Conservation (phyloP, 2,113 vertebrate species). For the Bos indicus region DNA sequence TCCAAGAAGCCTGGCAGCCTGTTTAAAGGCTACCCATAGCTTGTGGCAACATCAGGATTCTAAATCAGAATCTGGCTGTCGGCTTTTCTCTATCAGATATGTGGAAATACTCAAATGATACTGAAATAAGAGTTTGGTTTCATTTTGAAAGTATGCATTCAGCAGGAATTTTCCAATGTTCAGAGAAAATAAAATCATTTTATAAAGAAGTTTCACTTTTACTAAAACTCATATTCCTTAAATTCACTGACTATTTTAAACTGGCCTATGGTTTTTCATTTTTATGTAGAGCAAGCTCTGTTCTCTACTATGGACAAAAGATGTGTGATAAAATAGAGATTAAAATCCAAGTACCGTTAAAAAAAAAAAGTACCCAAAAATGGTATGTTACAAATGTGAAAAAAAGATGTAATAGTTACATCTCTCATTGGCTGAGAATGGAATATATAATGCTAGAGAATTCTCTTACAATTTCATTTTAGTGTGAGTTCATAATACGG, state of each 20-base stretch:
- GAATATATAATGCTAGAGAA: background rate
- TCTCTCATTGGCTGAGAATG: background rate
- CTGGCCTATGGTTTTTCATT: background rate
- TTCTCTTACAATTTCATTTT: background rate
- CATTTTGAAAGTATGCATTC: background rate
- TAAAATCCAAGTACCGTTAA: background rate
- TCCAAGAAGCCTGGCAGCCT: background rate
- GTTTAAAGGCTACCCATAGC: background rate
- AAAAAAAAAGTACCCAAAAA: background rate
- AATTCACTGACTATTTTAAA: conserved; percentile 35
- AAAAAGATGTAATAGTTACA: background rate
- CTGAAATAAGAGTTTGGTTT: background rate
- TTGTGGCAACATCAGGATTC: background rate
- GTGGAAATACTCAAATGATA: background rate
- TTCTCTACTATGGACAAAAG: background rate
- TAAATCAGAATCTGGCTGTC: background rate
- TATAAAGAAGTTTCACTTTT: background rate
- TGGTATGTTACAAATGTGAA: background rate
- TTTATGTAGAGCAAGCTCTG: background rate
- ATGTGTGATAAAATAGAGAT: background rate
- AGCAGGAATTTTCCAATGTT: background rate
- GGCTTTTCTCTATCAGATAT: background rate
- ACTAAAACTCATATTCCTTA: background rate
- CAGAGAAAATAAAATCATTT: background rate
- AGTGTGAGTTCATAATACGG: background rate